Evolutionary conservation across 2,113 vertebrate genomes (phyloP).

Genomic region (Silurus glanis): DNA sequence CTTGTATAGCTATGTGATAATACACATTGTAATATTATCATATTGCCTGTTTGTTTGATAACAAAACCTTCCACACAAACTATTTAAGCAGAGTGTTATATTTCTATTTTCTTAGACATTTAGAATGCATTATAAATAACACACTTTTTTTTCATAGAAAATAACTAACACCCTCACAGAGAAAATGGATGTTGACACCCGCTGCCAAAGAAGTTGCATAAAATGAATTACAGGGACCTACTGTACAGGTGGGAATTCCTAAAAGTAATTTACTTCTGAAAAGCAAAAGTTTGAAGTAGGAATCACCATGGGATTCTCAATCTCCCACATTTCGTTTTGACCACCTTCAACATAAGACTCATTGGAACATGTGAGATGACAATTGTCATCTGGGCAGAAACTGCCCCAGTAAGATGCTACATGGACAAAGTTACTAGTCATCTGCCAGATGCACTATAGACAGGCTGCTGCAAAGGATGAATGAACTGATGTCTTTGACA

Average conservation of each 20-base stretch:
- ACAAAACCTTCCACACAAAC: no score
- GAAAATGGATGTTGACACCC: neutral
- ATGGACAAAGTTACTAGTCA: neutral
- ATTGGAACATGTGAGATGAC: neutral
- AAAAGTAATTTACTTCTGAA: neutral
- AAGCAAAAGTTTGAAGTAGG: neutral
- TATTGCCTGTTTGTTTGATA: no score
- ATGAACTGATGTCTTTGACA: neutral
- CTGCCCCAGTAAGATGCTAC: neutral
- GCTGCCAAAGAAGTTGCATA: neutral
- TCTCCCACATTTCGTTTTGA: neutral
- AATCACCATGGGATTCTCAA: neutral
- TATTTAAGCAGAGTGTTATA: no score
- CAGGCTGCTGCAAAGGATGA: neutral
- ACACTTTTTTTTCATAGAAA: neutral
- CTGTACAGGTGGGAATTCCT: neutral
- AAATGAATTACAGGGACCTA: neutral
- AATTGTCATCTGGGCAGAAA: neutral
- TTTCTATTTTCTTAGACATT: no score
- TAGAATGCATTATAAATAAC: no score
- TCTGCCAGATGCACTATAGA: neutral
- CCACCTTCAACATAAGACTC: neutral
- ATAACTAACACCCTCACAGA: neutral
- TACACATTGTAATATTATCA: no score
- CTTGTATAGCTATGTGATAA: no score